Evolutionary conservation across 2,888 invertebrate genomes (phyloP).

Genomic region (Macrophya alboannulata): DNA sequence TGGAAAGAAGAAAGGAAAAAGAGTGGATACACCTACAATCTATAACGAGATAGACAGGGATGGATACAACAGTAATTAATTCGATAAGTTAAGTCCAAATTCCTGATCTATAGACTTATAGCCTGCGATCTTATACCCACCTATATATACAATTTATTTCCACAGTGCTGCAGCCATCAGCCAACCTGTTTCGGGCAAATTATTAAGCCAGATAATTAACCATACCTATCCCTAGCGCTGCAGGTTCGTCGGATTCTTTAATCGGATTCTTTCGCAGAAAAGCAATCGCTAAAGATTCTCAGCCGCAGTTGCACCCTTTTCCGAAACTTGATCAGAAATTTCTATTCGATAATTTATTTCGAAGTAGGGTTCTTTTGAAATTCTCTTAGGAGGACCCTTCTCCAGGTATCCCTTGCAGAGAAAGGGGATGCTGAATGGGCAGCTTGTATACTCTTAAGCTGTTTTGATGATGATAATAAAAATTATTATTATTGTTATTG

Average conservation of each 20-base stretch:
- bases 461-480: too few relatives aligned
- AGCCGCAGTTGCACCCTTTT: background rate
- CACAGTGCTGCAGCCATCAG: background rate
- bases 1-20: background rate
- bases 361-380: background rate
- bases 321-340: background rate
- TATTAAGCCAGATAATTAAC: conserved; percentile 32
- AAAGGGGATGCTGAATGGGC: background rate
- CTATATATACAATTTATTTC: background rate
- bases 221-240: background rate
- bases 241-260: background rate
- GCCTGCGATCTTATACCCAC: too few relatives aligned
- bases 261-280: conserved; percentile 12
- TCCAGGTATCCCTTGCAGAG: background rate
- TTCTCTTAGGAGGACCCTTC: background rate
- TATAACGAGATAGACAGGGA: background rate
- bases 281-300: background rate
- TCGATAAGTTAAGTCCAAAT: conserved; percentile 29
- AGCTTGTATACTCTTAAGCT: background rate
- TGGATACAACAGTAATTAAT: conserved; percentile 4
- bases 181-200: conserved; percentile 12
- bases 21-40: background rate
- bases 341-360: conserved; percentile 9
- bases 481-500: too few relatives aligned
- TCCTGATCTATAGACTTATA: conserved; percentile 17